Evolutionary conservation across 2,888 invertebrate species (phyloP).

Genomic region (Sphaerophoria rueppellii): DNA sequence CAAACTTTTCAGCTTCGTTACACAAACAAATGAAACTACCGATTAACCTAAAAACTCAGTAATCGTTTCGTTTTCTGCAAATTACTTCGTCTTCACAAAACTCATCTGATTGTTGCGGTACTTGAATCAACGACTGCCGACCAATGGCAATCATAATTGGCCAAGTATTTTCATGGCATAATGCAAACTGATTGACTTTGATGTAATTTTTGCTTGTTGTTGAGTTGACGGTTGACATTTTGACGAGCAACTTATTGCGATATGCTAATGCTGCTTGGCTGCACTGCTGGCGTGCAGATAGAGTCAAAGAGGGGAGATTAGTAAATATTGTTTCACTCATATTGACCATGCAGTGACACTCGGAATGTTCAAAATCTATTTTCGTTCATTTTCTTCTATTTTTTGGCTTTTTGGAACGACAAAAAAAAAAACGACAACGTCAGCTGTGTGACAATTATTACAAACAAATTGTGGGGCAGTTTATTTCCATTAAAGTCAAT

Average conservation of each 20-base stretch:
- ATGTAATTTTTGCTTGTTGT: constrained; percentile 34
- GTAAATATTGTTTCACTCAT: constrained; percentile 26
- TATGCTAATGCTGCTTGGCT: constrained; percentile 12
- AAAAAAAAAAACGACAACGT: constrained; percentile 10
- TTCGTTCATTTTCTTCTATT: constrained; percentile 33
- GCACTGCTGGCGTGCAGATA: constrained; percentile 19
- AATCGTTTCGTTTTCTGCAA: constrained; percentile 71
- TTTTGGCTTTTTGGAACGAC: constrained; percentile 19
- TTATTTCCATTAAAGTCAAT: constrained; percentile 78
- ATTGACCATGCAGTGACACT: constrained; percentile 64
- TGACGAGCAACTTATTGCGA: background rate
- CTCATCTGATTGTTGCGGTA: constrained; percentile 4
- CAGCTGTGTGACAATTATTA: constrained; percentile 72
- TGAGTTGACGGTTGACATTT: background rate
- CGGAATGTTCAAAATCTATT: constrained; percentile 44
- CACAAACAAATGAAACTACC: constrained; percentile 28
- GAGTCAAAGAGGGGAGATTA: background rate
- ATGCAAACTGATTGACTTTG: constrained; percentile 73
- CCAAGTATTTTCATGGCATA: constrained; percentile 68
- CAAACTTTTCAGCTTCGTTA: background rate
- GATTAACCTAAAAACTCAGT: background rate
- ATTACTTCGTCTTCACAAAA: constrained; percentile 45
- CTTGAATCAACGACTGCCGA: constrained; percentile 53
- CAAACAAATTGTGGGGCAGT: constrained; percentile 74
- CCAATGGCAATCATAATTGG: constrained; percentile 54